These are phyloP conservation scores for Yasuhikotakia modesta DNA, from an alignment of 2,797 vertebrate species.

Conservation along the genomic window DNA sequence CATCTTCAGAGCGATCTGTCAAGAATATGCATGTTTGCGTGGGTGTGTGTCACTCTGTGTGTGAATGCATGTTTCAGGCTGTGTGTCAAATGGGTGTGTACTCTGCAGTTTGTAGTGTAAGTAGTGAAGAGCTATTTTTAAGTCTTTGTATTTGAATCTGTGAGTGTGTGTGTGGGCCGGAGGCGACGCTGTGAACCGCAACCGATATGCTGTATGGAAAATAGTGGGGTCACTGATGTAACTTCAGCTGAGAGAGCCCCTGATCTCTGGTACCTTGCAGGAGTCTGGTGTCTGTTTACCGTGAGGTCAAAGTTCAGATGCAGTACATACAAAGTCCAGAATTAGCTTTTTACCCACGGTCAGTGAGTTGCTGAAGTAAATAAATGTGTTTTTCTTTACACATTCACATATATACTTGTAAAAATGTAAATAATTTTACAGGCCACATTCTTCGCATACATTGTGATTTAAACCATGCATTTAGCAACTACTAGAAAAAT, in stretches of 20 bases:
- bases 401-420: no score
- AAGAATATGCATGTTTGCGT: constrained; percentile 26
- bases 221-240: constrained; percentile 22
- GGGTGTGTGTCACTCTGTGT: constrained; percentile 38
- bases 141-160: constrained; percentile 22
- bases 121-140: constrained; percentile 36
- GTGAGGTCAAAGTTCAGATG: background rate
- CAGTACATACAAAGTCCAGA: background rate
- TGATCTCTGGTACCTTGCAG: background rate
- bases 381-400: background rate
- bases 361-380: constrained; percentile 28
- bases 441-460: background rate
- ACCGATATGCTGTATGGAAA: constrained; percentile 18
- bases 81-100: constrained; percentile 31
- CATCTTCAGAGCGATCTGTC: constrained; percentile 43
- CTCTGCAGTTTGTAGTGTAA: constrained; percentile 19
- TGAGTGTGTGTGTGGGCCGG: background rate
- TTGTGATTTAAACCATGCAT: background rate
- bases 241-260: constrained; percentile 15
- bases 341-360: constrained; percentile 23
- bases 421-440: no score
- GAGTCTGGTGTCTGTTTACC: constrained; percentile 11
- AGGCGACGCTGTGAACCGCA: constrained; percentile 4
- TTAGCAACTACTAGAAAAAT: background rate
- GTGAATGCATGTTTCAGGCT: constrained; percentile 1